A percentile compares a stretch with the other conserved stretches of the same genome.
These are phyloP conservation scores for Sebastes minor DNA, from an alignment of 2,797 vertebrate genomes.

Conservation along the genomic window DNA sequence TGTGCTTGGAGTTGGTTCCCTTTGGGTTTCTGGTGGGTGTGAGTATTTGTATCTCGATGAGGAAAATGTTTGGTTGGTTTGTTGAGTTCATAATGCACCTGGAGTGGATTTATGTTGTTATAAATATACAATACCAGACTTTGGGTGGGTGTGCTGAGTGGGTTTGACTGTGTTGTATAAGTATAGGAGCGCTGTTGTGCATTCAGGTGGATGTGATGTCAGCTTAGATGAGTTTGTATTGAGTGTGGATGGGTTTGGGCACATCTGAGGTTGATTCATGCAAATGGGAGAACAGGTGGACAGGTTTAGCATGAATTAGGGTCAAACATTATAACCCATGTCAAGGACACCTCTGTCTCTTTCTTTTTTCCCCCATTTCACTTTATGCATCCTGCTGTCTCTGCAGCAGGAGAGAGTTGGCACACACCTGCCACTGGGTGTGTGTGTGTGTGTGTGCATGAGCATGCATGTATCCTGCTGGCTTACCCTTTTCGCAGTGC, in stretches of 20 bases:
- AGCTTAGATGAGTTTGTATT: neutral
- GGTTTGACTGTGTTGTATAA: constrained; percentile 15
- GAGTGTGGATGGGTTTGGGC: neutral
- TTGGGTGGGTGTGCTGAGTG: constrained; percentile 19
- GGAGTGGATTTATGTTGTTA: neutral
- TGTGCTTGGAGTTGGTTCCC: neutral
- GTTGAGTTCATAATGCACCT: neutral
- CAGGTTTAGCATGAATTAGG: neutral
- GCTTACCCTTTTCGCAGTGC: constrained; percentile 59
- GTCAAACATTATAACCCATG: neutral
- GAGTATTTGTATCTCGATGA: neutral
- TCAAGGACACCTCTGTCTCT: constrained; percentile 1
- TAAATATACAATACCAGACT: neutral
- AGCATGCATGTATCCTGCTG: constrained; percentile 40
- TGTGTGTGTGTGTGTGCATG: constrained; percentile 7
- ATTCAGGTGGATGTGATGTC: constrained; percentile 3
- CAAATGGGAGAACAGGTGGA: neutral
- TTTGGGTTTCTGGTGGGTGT: neutral
- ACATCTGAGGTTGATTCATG: constrained; percentile 9
- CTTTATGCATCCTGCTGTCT: neutral
- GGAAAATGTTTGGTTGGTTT: neutral
- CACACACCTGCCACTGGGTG: constrained; percentile 24
- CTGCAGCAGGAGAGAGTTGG: constrained; percentile 22
- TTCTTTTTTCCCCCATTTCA: neutral
- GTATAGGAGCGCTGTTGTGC: neutral